These are phyloP conservation scores for Malurus cyaneus DNA, from an alignment of 2,113 vertebrate species.

Conservation along the genomic window DNA sequence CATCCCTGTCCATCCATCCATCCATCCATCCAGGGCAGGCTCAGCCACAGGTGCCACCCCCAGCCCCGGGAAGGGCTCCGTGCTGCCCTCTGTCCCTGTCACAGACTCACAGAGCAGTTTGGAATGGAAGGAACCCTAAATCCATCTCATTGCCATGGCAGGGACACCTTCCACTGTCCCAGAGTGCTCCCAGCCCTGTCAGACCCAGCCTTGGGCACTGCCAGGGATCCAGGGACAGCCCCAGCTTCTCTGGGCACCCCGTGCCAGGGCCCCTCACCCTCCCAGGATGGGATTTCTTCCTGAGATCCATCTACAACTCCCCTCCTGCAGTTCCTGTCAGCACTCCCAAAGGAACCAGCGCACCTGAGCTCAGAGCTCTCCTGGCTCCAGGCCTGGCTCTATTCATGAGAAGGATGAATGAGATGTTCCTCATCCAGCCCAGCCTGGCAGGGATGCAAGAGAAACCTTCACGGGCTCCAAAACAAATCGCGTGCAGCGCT, in stretches of 20 bases:
- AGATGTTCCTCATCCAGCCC: background rate
- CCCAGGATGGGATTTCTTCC: rapidly evolving
- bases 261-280: background rate
- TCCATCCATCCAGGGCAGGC: too few relatives aligned
- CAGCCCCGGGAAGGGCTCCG: background rate
- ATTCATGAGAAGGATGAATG: constrained; percentile 45
- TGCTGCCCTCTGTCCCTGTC: background rate
- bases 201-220: background rate
- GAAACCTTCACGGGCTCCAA: background rate
- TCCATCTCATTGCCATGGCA: background rate
- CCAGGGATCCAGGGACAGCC: background rate
- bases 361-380: background rate
- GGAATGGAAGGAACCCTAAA: background rate
- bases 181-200: rapidly evolving
- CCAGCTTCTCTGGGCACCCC: background rate
- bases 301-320: background rate
- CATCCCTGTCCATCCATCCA: too few relatives aligned
- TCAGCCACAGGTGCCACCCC: too few relatives aligned
- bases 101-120: rapidly evolving
- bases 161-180: rapidly evolving
- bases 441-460: background rate
- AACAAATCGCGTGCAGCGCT: background rate
- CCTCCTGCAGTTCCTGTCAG: background rate
- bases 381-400: background rate
- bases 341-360: background rate